Evolutionary conservation across 2,113 vertebrate genomes (phyloP), one percentile per base, ranked within the genome.

Genomic region (Aythya baeri): DNA sequence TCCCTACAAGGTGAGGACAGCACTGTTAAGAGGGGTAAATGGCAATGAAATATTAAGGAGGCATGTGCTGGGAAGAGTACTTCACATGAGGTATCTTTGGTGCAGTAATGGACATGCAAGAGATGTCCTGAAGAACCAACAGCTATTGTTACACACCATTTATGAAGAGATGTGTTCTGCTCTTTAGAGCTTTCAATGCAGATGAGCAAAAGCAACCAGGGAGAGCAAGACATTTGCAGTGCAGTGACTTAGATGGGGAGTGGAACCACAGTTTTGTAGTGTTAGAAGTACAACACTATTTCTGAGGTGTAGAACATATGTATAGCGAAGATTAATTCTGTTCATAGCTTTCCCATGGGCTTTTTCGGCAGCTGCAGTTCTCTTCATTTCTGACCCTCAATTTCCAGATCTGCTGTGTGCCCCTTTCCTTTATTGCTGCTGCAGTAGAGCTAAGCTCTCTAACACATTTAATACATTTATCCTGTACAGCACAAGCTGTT

Each of bases 361-460:
- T 79, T 89, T 71, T 84, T 78, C 5, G 2, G 74, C 57, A 78
- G 31, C 55, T 1, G 0, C 31, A 25, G 13, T 58, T 50, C 62
- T 70, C 58, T 84, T 41, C 2, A 32, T 87, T 91, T 88, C 83
- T 89, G 77, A 77, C 74, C 67, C 70, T 75, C 93, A n/a, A 7
- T 87, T 79, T 92, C 70, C 58, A 86, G 92, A 68, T 76, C 49
- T 84, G 49, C 21, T 0, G 0, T 10, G 27, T 43, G 12, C 32
- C 58, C 43, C 73, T 93, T 80, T 52, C 38, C 66, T 86, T 54
- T 86, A 54, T 14, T 58, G 38, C 10, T 57, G 90, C 61, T 93
- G 77, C 88, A 84, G 62, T 66, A 38, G 78, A 91, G 59, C 92
- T 85, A 86, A 91, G 76, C 41, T 87, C 83, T 91, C 73, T 55